Conservation (phyloP, 2,797 vertebrate species). For the Vespertilio murinus region DNA sequence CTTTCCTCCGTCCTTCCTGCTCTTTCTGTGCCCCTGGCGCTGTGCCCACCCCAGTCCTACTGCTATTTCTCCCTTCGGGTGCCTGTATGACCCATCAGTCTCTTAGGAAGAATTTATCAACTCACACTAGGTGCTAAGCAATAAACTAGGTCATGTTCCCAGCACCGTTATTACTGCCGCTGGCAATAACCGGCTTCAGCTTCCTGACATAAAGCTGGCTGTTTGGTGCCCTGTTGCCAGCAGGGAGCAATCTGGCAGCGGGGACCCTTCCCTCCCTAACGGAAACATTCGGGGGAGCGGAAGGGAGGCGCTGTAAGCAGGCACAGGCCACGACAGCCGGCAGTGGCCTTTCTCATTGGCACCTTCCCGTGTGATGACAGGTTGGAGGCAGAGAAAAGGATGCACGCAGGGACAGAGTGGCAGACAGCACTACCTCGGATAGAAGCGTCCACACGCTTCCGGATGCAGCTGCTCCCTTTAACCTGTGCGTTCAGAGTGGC, state of each 20-base stretch:
- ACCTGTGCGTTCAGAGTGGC: not conserved
- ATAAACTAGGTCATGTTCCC: constrained; percentile 61
- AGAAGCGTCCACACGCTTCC: not conserved
- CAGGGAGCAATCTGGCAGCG: constrained; percentile 37
- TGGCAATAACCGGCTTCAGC: constrained; percentile 59
- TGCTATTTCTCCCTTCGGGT: not conserved
- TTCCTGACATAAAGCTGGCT: constrained; percentile 59
- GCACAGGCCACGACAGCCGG: constrained; percentile 34
- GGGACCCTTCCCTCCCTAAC: constrained; percentile 40
- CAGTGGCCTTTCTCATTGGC: constrained; percentile 44
- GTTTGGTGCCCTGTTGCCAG: constrained; percentile 13
- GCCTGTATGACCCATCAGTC: not conserved
- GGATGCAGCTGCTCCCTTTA: not conserved
- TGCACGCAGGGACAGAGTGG: not conserved
- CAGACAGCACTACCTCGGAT: not conserved
- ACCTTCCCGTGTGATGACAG: not conserved
- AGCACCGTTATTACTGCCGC: constrained; percentile 50
- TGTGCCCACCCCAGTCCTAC: not conserved
- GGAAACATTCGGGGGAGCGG: constrained; percentile 8
- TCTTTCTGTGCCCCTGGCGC: too few relatives aligned
- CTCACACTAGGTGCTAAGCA: constrained; percentile 57
- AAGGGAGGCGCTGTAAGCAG: not conserved
- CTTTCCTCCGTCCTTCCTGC: too few relatives aligned
- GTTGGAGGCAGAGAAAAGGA: constrained; percentile 33
- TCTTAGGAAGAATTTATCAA: constrained; percentile 53